Evolutionary conservation across 2,888 invertebrate genomes (phyloP).

Genomic region (Carterocephalus palaemon): DNA sequence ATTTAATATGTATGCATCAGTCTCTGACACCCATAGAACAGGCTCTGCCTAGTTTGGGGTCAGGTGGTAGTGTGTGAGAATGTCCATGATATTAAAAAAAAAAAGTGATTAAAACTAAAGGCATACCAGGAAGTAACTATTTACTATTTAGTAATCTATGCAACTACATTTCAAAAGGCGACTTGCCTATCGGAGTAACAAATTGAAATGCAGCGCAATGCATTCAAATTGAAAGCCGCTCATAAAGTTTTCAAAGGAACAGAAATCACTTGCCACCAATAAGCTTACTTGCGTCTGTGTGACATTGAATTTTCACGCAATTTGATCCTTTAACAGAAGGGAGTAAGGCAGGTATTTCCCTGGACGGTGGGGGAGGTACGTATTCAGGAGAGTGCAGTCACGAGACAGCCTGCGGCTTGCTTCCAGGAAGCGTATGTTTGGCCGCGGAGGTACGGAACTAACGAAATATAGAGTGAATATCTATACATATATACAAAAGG

Average conservation of each 20-base stretch:
- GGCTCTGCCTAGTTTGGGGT: too few species aligned
- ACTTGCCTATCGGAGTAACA: too few species aligned
- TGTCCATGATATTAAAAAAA: too few species aligned
- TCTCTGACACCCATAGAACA: too few species aligned
- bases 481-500: too few species aligned
- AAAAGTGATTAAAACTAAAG: too few species aligned
- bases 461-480: neutral
- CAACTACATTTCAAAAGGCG: constrained; percentile 14
- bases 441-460: constrained; percentile 1
- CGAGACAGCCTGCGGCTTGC: constrained; percentile 1
- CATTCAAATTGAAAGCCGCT: constrained; percentile 10
- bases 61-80: too few species aligned
- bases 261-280: constrained; percentile 19
- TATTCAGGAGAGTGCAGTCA: constrained; percentile 6
- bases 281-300: constrained; percentile 6
- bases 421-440: neutral
- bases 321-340: neutral
- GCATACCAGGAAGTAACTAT: too few species aligned
- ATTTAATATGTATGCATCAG: too few species aligned
- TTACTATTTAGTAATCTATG: too few species aligned
- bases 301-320: neutral
- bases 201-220: constrained; percentile 6
- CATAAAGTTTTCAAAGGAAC: constrained; percentile 16
- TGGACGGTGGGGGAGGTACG: neutral
- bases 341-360: neutral